These are phyloP conservation scores for Clarias pachynema DNA, from an alignment of 2,797 vertebrate species.

Conservation along the genomic window DNA sequence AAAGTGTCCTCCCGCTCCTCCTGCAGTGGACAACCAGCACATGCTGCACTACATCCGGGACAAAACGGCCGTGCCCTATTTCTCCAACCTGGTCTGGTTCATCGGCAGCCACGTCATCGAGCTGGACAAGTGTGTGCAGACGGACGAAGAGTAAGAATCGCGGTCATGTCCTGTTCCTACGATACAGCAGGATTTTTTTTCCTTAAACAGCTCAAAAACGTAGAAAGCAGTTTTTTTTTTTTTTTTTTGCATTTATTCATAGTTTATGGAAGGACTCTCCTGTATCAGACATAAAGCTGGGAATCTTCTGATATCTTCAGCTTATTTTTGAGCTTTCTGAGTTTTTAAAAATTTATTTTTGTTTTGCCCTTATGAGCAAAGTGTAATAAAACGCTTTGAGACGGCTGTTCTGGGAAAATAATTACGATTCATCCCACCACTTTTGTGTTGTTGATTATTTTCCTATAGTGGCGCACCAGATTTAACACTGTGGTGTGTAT, in stretches of 20 bases:
- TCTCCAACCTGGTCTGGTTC: constrained; percentile 99
- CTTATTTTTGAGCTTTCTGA: background rate
- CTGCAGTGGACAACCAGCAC: constrained; percentile 96
- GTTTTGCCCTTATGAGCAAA: background rate
- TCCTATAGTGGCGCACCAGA: too few relatives aligned
- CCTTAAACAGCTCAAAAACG: background rate
- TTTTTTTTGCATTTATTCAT: background rate
- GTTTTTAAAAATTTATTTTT: background rate
- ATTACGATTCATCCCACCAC: background rate
- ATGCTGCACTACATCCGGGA: constrained; percentile 99
- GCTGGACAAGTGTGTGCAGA: constrained; percentile 97
- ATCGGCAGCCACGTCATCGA: constrained; percentile 98
- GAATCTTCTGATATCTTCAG: background rate
- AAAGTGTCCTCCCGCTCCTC: background rate
- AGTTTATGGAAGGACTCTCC: background rate
- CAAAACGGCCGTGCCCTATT: constrained; percentile 97
- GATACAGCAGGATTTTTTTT: background rate
- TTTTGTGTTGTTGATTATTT: background rate
- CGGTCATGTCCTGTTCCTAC: background rate
- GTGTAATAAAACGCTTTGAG: background rate
- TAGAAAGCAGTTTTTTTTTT: background rate
- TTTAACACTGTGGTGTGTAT: background rate
- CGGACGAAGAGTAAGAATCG: constrained; percentile 92
- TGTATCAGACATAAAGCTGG: background rate
- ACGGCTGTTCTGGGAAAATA: too few relatives aligned